Percentiles rank a stretch among this genome's conserved stretches.
These are phyloP conservation scores for Ploceus nigricollis DNA, from an alignment of 2,113 vertebrate species.

Conservation along the genomic window DNA sequence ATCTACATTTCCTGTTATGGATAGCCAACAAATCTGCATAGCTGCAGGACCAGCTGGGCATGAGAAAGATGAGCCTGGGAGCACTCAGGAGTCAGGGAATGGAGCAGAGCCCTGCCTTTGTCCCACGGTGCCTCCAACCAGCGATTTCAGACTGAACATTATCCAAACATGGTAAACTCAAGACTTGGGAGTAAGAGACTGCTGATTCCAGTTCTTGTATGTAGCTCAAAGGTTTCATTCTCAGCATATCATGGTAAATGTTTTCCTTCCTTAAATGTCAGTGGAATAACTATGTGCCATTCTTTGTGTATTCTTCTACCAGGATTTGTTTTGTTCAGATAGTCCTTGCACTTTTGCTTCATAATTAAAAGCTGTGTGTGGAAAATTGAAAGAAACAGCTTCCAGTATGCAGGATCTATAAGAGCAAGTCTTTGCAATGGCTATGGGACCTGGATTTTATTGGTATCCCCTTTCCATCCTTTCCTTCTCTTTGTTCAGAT, in stretches of 20 bases:
- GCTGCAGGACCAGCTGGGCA: not conserved
- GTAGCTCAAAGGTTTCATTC: not conserved
- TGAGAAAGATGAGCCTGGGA: not conserved
- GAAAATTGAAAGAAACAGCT: not conserved
- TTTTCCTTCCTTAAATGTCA: not conserved
- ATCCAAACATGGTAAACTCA: not conserved
- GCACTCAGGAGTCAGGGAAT: not conserved
- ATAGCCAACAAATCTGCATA: not conserved
- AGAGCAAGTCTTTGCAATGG: not conserved
- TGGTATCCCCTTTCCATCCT: not conserved
- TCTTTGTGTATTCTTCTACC: not conserved
- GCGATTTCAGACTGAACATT: not conserved
- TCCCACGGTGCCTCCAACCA: accelerated
- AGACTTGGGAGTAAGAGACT: not conserved
- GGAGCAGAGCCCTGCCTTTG: not conserved
- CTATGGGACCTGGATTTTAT: not conserved
- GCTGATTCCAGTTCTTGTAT: not conserved
- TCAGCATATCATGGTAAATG: not conserved
- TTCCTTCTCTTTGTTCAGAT: not conserved
- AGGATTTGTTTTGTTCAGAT: not conserved
- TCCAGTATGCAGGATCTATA: not conserved
- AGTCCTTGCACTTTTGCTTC: not conserved
- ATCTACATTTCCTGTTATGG: not conserved
- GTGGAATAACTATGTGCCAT: not conserved
- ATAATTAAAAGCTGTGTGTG: not conserved